Evolutionary conservation across 1,140 invertebrate genomes (phyloP).

Genomic region (Anthonomus grandis): DNA sequence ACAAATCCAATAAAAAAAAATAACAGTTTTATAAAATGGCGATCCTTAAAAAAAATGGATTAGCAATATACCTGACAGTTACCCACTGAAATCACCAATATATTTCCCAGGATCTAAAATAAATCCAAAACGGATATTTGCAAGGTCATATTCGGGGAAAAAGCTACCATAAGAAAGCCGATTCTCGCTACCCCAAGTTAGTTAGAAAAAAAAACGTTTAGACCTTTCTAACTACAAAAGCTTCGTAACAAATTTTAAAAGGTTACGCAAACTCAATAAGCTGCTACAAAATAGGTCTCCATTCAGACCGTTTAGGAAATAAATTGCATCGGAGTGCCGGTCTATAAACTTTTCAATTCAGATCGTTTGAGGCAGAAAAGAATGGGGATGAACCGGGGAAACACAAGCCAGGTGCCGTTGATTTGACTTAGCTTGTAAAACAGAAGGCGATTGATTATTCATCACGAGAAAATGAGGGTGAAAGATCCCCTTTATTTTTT

Average conservation of each 20-base stretch:
- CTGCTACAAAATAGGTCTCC: slow-evolving; percentile 14
- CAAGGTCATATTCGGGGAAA: too few species aligned
- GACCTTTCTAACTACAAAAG: background rate
- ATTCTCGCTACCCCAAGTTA: background rate
- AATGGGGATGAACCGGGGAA: slow-evolving; percentile 20
- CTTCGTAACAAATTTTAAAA: slow-evolving; percentile 12
- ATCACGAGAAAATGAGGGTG: slow-evolving; percentile 15
- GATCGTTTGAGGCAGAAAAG: slow-evolving; percentile 23
- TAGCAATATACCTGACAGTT: too few species aligned
- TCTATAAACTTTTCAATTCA: slow-evolving; percentile 27
- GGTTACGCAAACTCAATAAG: slow-evolving; percentile 15
- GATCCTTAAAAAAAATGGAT: too few species aligned
- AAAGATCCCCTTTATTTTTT: slow-evolving; percentile 10
- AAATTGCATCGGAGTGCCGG: slow-evolving; percentile 11
- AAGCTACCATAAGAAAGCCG: background rate
- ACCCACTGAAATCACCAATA: too few species aligned
- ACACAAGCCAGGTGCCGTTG: slow-evolving; percentile 22
- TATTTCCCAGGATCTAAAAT: too few species aligned
- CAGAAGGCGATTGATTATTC: slow-evolving; percentile 27
- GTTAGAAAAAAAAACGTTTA: background rate
- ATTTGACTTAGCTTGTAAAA: slow-evolving; percentile 23
- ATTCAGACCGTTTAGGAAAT: slow-evolving; percentile 13
- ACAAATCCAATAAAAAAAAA: too few species aligned
- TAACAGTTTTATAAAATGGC: too few species aligned
- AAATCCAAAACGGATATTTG: too few species aligned